Evolutionary conservation across 2,797 vertebrate species (phyloP).

Genomic region (Pempheris klunzingeri): DNA sequence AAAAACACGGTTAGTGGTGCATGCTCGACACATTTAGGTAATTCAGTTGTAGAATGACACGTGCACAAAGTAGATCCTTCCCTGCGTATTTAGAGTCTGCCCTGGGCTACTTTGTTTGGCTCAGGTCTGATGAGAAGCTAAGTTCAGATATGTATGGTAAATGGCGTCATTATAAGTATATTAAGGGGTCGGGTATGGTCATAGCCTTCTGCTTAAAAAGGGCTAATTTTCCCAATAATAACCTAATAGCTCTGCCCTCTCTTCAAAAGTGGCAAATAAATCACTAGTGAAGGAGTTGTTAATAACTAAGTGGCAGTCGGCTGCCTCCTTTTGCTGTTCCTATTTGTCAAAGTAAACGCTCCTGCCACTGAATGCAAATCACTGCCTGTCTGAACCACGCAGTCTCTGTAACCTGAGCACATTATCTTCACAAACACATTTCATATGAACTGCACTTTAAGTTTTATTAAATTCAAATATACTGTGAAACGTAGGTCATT

Average conservation of each 20-base stretch:
- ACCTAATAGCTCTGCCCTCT: constrained; percentile 95
- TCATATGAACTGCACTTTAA: constrained; percentile 21
- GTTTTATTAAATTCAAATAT: constrained; percentile 29
- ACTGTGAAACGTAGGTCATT: constrained; percentile 6
- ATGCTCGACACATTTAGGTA: constrained; percentile 58
- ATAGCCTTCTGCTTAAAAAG: constrained; percentile 95
- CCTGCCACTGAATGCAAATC: constrained; percentile 92
- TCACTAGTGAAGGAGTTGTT: constrained; percentile 98
- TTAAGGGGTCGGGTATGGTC: constrained; percentile 97
- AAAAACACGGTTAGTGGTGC: constrained; percentile 48
- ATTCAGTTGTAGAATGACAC: constrained; percentile 60
- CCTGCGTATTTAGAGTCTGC: constrained; percentile 51
- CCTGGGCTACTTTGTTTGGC: constrained; percentile 67
- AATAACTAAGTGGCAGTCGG: constrained; percentile 98
- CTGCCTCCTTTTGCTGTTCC: constrained; percentile 92
- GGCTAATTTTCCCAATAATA: constrained; percentile 98
- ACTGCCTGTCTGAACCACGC: constrained; percentile 73
- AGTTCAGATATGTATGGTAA: constrained; percentile 94
- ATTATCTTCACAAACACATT: constrained; percentile 73
- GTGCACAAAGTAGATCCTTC: constrained; percentile 61
- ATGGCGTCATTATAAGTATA: constrained; percentile 99
- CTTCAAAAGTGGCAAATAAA: constrained; percentile 94
- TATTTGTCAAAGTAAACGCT: constrained; percentile 98
- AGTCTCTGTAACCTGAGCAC: constrained; percentile 57
- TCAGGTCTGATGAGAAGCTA: constrained; percentile 80